Evolutionary conservation across 2,797 vertebrate species (phyloP).

Genomic region (Protonibea diacanthus): DNA sequence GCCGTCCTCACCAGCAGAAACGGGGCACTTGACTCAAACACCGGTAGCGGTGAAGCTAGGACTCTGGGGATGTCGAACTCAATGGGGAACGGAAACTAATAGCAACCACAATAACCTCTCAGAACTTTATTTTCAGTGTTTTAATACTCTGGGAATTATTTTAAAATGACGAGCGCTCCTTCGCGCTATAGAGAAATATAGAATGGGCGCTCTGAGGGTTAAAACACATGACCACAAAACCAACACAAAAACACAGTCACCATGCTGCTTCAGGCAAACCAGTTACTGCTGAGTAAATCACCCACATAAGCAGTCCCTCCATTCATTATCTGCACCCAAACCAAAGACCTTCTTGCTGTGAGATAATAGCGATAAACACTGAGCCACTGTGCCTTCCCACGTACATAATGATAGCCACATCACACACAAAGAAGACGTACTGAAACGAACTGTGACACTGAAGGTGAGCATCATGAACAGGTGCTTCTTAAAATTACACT

Average conservation of each 20-base stretch:
- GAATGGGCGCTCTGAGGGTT: too few species aligned
- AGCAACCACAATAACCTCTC: slow-evolving; percentile 83
- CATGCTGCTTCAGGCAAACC: not conserved
- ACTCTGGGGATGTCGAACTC: slow-evolving; percentile 77
- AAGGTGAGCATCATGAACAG: not conserved
- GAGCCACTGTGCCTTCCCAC: slow-evolving; percentile 6
- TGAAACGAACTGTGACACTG: slow-evolving; percentile 5
- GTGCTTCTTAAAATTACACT: not conserved
- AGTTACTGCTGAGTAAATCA: slow-evolving; percentile 19
- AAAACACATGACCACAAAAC: not conserved
- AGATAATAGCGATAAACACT: slow-evolving; percentile 8
- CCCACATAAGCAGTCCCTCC: slow-evolving; percentile 1
- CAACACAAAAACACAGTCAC: not conserved
- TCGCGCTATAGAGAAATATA: too few species aligned
- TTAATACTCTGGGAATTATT: too few species aligned
- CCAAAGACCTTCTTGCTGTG: slow-evolving; percentile 3
- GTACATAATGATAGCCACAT: slow-evolving; percentile 12
- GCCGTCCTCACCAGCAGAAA: slow-evolving; percentile 1
- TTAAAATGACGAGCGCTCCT: too few species aligned
- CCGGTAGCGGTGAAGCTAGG: too few species aligned
- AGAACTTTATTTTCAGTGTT: too few species aligned
- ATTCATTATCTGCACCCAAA: slow-evolving; percentile 17
- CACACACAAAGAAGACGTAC: not conserved
- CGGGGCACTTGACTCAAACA: too few species aligned
- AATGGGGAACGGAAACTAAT: slow-evolving; percentile 88